phyloP scores from a whole-genome alignment of 2,113 vertebrate genomes.

The Silurus glanis region DNA sequence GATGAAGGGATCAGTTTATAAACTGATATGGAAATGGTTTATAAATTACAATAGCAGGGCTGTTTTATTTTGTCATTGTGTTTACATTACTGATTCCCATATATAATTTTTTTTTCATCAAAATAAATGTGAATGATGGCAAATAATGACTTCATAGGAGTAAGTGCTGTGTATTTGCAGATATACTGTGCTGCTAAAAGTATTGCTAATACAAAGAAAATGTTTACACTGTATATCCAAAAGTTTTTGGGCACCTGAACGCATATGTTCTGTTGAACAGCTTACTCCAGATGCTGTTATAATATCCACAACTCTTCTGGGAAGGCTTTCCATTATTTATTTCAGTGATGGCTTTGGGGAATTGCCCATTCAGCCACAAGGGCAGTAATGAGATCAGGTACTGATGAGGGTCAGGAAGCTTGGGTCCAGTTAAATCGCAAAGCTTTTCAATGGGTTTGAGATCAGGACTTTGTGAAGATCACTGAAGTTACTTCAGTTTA shows the following conservation, averaged over 20 bases:
- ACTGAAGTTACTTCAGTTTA: background rate
- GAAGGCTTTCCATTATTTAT: background rate
- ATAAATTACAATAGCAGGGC: background rate
- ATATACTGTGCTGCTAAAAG: background rate
- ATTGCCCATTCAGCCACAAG: background rate
- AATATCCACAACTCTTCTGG: background rate
- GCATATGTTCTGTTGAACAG: background rate
- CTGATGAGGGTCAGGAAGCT: background rate
- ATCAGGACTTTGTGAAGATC: background rate
- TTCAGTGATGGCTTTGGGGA: too few species aligned
- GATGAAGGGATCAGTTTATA: background rate
- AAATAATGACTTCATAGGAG: background rate
- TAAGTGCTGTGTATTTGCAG: background rate
- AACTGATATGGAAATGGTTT: background rate
- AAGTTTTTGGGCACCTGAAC: background rate
- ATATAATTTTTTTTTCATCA: background rate
- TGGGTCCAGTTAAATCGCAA: background rate
- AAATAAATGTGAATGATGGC: background rate
- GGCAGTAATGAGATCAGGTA: background rate
- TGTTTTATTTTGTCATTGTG: background rate
- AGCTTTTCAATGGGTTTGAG: background rate
- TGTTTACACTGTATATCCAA: background rate
- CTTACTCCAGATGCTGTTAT: background rate
- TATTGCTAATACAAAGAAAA: background rate
- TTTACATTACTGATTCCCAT: background rate